Percentiles rank a stretch among this genome's conserved stretches.
Evolutionary conservation across 2,113 vertebrate genomes (phyloP).

Genomic region (Ammodytes dubius): DNA sequence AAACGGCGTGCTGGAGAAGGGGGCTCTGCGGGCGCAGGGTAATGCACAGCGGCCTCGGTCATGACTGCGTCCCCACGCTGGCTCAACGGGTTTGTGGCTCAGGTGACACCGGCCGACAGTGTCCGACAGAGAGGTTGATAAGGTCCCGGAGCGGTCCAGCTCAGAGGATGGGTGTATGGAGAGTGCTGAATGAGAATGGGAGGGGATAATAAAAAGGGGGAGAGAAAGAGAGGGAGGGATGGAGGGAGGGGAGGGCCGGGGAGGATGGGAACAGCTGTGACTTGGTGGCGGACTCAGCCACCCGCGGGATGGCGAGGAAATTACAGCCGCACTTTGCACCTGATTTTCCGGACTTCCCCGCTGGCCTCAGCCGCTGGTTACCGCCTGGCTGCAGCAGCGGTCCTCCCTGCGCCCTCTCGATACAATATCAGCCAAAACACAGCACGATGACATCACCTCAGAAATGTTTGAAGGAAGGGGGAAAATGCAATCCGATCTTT

Average conservation of each 20-base stretch:
- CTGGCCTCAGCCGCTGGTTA: constrained; percentile 76
- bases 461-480: constrained; percentile 83
- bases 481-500: constrained; percentile 85
- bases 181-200: constrained; percentile 73
- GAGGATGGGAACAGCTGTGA: constrained; percentile 80
- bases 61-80: constrained; percentile 79
- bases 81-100: constrained; percentile 67
- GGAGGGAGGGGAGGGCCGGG: constrained; percentile 68
- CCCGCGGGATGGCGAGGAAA: constrained; percentile 81
- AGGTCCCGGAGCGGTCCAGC: constrained; percentile 80
- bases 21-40: constrained; percentile 77
- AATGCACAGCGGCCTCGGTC: constrained; percentile 73
- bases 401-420: constrained; percentile 76
- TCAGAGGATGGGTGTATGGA: constrained; percentile 64
- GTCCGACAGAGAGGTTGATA: constrained; percentile 66
- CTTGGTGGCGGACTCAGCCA: constrained; percentile 82
- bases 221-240: constrained; percentile 62
- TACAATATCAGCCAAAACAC: constrained; percentile 85
- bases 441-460: constrained; percentile 86
- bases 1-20: constrained; percentile 72
- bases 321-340: constrained; percentile 85
- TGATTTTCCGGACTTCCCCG: constrained; percentile 84
- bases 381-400: constrained; percentile 71
- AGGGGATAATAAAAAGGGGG: constrained; percentile 55
- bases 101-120: constrained; percentile 76